Conservation (phyloP, 1,140 invertebrate species). For the Tenebrio molitor region DNA sequence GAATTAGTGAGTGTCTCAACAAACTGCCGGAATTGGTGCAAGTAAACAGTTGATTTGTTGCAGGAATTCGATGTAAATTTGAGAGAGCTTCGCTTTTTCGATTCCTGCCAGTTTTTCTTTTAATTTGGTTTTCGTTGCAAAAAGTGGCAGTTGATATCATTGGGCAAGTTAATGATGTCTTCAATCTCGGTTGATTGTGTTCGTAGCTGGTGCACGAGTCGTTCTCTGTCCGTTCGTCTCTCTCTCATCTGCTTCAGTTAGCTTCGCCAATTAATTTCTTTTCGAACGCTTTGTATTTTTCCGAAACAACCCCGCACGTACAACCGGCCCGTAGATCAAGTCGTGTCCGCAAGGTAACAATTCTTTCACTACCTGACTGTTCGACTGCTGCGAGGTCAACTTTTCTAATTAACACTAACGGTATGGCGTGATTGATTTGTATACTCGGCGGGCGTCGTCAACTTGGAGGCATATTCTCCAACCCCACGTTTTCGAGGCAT, state of each 20-base stretch:
- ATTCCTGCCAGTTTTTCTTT: too few species aligned
- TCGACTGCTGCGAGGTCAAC: slow-evolving; percentile 58
- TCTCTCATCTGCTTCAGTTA: slow-evolving; percentile 7
- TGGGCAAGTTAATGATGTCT: slow-evolving; percentile 5
- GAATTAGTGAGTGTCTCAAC: too few species aligned
- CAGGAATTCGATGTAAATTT: too few species aligned
- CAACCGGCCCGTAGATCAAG: slow-evolving; percentile 25
- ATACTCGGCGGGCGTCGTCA: slow-evolving; percentile 51
- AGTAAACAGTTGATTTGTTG: too few species aligned
- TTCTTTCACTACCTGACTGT: slow-evolving; percentile 51
- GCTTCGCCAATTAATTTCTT: slow-evolving; percentile 34
- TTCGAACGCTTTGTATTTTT: slow-evolving; percentile 36
- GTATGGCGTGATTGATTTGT: slow-evolving; percentile 59
- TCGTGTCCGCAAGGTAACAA: slow-evolving; percentile 35
- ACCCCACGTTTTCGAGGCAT: slow-evolving; percentile 34
- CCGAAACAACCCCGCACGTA: slow-evolving; percentile 30
- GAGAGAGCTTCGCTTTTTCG: too few species aligned
- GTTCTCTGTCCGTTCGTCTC: background rate
- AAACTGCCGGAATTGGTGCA: too few species aligned
- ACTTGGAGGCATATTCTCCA: slow-evolving; percentile 30
- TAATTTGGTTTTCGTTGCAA: background rate
- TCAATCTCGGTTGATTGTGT: background rate
- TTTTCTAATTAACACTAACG: slow-evolving; percentile 63
- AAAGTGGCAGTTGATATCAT: background rate
- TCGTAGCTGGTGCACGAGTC: background rate